phyloP scores from a whole-genome alignment of 37 sponge, comb jelly and placozoan species.

The Diacarnus erythraeanus region DNA sequence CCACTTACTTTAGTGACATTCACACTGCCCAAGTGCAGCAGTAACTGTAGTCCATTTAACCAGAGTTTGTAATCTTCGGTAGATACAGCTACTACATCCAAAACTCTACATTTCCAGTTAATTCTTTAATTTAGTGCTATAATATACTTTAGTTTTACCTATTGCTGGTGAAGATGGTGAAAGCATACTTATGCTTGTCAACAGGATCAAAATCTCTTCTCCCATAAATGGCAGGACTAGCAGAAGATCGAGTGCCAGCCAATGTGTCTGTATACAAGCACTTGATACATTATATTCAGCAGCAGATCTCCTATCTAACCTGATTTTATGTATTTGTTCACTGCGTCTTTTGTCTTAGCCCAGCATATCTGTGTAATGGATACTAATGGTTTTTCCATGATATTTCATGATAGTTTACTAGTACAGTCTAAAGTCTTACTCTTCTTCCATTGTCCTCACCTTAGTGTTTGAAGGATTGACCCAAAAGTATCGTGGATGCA shows the following conservation, averaged over 20 bases:
- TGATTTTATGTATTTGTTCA: constrained; percentile 33
- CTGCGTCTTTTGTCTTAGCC: constrained; percentile 32
- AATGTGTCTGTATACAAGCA: constrained; percentile 39
- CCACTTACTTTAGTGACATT: constrained; percentile 45
- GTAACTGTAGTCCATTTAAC: constrained; percentile 65
- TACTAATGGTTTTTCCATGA: too few relatives aligned
- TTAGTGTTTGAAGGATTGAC: constrained; percentile 38
- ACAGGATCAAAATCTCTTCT: constrained; percentile 86
- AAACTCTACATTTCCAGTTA: constrained; percentile 39
- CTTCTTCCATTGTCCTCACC: too few relatives aligned
- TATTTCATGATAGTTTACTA: too few relatives aligned
- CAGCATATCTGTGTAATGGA: constrained; percentile 37
- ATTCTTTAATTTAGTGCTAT: background rate
- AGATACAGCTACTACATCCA: constrained; percentile 62
- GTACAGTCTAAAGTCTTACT: too few relatives aligned
- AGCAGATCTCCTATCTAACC: constrained; percentile 6
- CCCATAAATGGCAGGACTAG: constrained; percentile 56
- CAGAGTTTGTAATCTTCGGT: constrained; percentile 72
- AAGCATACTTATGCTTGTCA: constrained; percentile 73
- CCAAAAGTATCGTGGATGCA: constrained; percentile 73
- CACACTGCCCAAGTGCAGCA: constrained; percentile 48
- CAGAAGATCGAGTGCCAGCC: constrained; percentile 71
- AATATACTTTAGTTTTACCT: constrained; percentile 23
- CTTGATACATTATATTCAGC: background rate
- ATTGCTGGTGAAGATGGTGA: constrained; percentile 62